Evolutionary conservation across 2,888 invertebrate genomes (phyloP), one percentile per base, ranked within the genome.

Genomic region (Aproaerema taeniolella): DNA sequence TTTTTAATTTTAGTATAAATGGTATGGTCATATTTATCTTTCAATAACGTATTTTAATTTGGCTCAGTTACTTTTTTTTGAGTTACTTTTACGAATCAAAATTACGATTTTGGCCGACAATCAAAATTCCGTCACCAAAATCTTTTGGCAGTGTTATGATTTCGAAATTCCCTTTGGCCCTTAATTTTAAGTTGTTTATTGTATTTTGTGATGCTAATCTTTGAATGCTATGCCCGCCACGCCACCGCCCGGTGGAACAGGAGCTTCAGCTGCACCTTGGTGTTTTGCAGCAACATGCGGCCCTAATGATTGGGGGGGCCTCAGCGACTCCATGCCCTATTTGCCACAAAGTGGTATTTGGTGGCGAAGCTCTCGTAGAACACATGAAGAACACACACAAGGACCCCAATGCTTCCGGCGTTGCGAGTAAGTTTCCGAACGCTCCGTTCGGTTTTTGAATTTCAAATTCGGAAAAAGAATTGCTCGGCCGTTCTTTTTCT

Each of bases 341-440:
- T 61, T 97, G 96, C 88, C 96, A 96, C 89, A 96, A 97, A 88
- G 92, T 96, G 74, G 95, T 96, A 88, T 91, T 96, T 66, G 95
- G 95, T 56, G 95, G 95, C 52, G 96, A 97, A 85, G 95, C 95
- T 41, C 91, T 97, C 46, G 95, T 97, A 90, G 96, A 97, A 82
- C 97, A 97, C 80, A 96, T 97, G 96, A 96, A 96, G 87, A 94
- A 95, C 75, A 94, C 95, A 39, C 97, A 97, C 86, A 96, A 96
- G 89, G 96, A 96, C 69, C 96, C 95, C 26, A 94, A 94, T 79
- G 93, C 94, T 55, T 92, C 93, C 58, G 94, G 94, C 72, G 94
- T 94, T 86, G 93, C 94, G 89, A 94, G 95, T 95, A 93, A 93
- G 93, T 92, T 78, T 79, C 73, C 56, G 41, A 43, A 48, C 47